Percentiles rank a stretch among this genome's conserved stretches.
phyloP scores from a whole-genome alignment of 2,797 vertebrate species.

The Coendou prehensilis region DNA sequence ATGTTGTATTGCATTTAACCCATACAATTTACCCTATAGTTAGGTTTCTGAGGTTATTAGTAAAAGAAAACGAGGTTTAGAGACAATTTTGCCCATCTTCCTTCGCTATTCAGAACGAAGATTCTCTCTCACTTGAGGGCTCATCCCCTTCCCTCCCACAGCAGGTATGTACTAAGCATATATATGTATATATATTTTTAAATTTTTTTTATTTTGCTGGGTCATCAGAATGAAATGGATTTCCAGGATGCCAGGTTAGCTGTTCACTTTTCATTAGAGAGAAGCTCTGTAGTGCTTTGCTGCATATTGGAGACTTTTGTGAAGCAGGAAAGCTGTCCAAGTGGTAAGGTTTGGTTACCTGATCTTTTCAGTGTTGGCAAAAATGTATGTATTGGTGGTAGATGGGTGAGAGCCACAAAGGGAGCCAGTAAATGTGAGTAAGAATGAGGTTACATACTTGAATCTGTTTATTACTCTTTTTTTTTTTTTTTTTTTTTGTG shows the following conservation, averaged over 20 bases:
- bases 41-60: neutral
- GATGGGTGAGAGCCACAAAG: neutral
- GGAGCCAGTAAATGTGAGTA: neutral
- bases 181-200: no score
- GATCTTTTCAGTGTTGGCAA: slow-evolving; percentile 3
- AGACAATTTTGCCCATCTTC: slow-evolving; percentile 15
- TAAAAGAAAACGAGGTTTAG: neutral
- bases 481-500: no score
- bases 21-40: neutral
- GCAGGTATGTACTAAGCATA: neutral
- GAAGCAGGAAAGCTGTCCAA: neutral
- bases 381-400: neutral
- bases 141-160: neutral
- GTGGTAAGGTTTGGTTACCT: neutral
- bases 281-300: neutral
- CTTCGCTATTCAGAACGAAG: neutral
- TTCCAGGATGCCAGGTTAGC: neutral
- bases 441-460: neutral
- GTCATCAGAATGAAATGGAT: neutral
- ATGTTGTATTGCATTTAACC: slow-evolving; percentile 43
- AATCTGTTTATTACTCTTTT: neutral
- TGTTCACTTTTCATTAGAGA: neutral
- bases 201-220: neutral
- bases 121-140: neutral
- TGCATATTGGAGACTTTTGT: neutral